Evolutionary conservation across 1,140 invertebrate genomes (phyloP), one percentile per base, ranked within the genome.

Genomic region (Amyelois transitella): DNA sequence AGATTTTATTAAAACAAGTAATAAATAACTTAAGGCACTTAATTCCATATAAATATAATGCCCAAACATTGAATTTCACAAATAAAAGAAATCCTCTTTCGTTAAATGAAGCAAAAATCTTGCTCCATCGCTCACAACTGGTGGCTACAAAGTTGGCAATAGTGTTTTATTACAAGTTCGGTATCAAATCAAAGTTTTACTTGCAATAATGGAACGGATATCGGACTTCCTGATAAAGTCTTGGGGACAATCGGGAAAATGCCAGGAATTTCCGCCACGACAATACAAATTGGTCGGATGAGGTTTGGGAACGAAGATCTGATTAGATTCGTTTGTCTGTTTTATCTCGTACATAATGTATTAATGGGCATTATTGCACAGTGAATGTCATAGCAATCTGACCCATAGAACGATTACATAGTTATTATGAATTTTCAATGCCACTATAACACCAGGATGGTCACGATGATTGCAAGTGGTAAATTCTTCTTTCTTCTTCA

Each of bases 101-200:
- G 50, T 32, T 51, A 21, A 48, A 51, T 28, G 50, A n/a, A 52
- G 32, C 32, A 52, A 52, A 38, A 52, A 18, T 32, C 50, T 52
- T 28, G n/a, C 20, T 38, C 50, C 25, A 20, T 44, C 19, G 32
- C 7, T 53, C 18, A 44, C 51, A 43, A 43, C 38, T 22, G 43
- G 51, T 43, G 18, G 64, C 62, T 59, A 77, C 65, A 70, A 72
- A 81, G 69, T 76, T 77, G 72, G 70, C 66, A 74, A 79, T 79
- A 72, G 70, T 79, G 66, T 65, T 77, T 76, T 75, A 72, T 81
- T 75, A 71, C 64, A 82, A 86, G 60, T 76, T 76, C 58, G 70
- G 73, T 77, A 86, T 81, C 80, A 72, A 83, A 86, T 86, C 81
- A 83, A 86, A 86, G 72, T 86, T 86, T 86, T 77, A 82, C 77